Conservation (phyloP, 2,797 vertebrate genomes). For the Champsocephalus esox region DNA sequence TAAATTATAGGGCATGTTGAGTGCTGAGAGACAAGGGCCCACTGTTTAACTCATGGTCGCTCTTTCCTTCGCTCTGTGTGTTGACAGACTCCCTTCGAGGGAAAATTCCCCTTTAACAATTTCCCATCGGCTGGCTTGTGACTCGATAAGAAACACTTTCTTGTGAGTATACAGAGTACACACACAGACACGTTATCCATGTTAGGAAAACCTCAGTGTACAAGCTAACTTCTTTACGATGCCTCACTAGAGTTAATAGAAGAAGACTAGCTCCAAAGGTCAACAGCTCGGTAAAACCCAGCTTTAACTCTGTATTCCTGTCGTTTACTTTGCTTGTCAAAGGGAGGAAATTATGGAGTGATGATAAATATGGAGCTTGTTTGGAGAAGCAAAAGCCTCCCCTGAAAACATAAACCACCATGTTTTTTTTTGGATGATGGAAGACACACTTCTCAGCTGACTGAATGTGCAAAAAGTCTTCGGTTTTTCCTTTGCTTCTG, state of each 20-base stretch:
- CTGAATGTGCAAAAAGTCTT: constrained; percentile 75
- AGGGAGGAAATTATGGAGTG: constrained; percentile 80
- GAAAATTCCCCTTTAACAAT: constrained; percentile 58
- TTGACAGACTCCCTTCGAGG: constrained; percentile 78
- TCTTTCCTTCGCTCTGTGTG: constrained; percentile 81
- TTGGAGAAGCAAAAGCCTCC: constrained; percentile 77
- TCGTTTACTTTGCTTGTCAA: constrained; percentile 78
- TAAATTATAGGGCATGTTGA: constrained; percentile 88
- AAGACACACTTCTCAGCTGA: constrained; percentile 80
- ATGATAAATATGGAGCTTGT: constrained; percentile 78
- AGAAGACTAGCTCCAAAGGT: constrained; percentile 68
- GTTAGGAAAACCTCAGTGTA: constrained; percentile 45
- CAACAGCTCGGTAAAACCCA: constrained; percentile 58
- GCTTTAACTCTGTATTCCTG: constrained; percentile 66
- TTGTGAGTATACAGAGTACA: constrained; percentile 38
- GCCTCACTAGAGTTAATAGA: constrained; percentile 45
- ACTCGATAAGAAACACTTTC: constrained; percentile 35
- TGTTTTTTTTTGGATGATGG: constrained; percentile 68
- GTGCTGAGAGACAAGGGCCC: constrained; percentile 88
- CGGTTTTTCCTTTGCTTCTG: constrained; percentile 60
- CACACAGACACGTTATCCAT: constrained; percentile 34
- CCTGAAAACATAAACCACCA: constrained; percentile 80
- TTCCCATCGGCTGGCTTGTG: constrained; percentile 44
- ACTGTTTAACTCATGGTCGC: constrained; percentile 86
- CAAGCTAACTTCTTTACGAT: constrained; percentile 38